These are phyloP conservation scores for Tupaia tana DNA, from an alignment of 2,113 vertebrate genomes.

Conservation along the genomic window DNA sequence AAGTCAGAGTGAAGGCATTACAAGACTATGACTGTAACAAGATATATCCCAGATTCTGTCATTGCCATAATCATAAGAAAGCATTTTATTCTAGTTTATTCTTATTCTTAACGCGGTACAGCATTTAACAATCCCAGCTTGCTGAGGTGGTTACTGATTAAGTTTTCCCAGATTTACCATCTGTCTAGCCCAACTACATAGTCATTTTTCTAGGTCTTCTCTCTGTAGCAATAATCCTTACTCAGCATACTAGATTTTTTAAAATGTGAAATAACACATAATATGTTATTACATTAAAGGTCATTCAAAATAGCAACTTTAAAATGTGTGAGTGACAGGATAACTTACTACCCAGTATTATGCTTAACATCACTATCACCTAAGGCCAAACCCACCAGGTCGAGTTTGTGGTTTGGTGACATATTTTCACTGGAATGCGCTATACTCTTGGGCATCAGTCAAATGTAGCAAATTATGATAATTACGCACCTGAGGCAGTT, in stretches of 20 bases:
- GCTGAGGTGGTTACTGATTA: not conserved
- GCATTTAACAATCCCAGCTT: not conserved
- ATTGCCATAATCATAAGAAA: not conserved
- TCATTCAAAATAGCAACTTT: constrained; percentile 51
- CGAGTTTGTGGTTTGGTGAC: not conserved
- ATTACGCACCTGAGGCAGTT: constrained; percentile 3
- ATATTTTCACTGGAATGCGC: constrained; percentile 62
- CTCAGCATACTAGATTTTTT: not conserved
- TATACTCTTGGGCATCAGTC: not conserved
- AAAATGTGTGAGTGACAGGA: constrained; percentile 47
- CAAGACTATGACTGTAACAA: not conserved
- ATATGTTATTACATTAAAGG: constrained; percentile 40
- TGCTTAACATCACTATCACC: constrained; percentile 27
- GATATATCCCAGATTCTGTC: not conserved
- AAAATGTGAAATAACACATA: constrained; percentile 28
- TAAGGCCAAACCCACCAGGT: not conserved
- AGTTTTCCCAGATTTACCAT: constrained; percentile 1
- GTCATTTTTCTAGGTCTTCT: constrained; percentile 43
- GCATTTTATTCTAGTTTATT: constrained; percentile 33
- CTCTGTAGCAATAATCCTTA: constrained; percentile 40
- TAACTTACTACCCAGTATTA: constrained; percentile 47
- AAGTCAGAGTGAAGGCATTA: not conserved
- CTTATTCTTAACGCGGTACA: not conserved
- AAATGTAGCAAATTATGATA: constrained; percentile 30
- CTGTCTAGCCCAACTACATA: not conserved